Base-by-base conservation (phyloP, 2,888 invertebrate genomes). In the Xylota sylvarum region DNA sequence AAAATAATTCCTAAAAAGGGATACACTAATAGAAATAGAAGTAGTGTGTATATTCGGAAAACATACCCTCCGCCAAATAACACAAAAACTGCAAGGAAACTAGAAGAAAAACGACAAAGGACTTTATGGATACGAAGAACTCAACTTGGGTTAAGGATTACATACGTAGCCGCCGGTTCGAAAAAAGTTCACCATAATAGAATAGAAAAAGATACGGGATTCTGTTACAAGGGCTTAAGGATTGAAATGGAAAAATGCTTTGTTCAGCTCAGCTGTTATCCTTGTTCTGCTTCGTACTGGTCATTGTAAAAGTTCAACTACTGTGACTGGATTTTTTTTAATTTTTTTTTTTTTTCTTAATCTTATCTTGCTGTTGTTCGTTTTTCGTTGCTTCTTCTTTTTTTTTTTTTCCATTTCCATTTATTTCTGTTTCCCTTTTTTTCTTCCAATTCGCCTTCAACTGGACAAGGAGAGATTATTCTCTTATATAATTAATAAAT, bases 401-500 rank as follows among this genome's bases (percentile, higher is more conserved):
- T 48, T 55, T 48, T n/a, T 32, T 1, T 37, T 9, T 6, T n/a
- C n/a, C n/a, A n/a, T 48, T 12, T 1, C 48, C 5, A 37, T 7
- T 23, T 23, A 23, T 3, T 23, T 23, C 23, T 23, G 23, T 23
- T 3, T 23, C 23, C n/a, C 9, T 69, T 23, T 17, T 35, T 60
- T 62, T 17, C 30, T n/a, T 56, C 37, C 30, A n/a, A n/a, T n/a
- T 35, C 56, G 55, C 56, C 56, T 56, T 80, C 64, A 70, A 65
- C 74, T 30, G 43, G 58, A 85, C 64, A 70, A 48, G 80, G 50
- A 62, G 72, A 78, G 69, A 82, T 86, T 86, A 78, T 86, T 77
- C 86, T 77, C 77, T 82, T 82, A 86, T 86, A 86, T 82, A 86
- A 86, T 86, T 86, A 86, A 86, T 86, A 86, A 86, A 86, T 86